Conservation (phyloP, 2,113 vertebrate genomes). For the Camarhynchus parvulus region DNA sequence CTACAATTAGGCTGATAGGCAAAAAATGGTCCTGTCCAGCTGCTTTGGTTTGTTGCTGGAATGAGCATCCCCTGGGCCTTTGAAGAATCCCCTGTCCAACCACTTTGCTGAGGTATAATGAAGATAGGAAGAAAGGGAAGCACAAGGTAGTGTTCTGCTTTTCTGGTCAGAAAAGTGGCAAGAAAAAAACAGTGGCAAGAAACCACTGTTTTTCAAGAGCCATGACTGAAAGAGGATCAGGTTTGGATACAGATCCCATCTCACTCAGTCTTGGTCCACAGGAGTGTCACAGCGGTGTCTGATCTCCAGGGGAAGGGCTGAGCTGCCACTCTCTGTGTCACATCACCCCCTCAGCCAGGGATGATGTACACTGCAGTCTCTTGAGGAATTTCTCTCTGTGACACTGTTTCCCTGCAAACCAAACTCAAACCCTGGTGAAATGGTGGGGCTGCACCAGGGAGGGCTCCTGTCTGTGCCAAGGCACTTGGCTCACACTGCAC, state of each 20-base stretch:
- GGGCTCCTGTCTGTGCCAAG: neutral
- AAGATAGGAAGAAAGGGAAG: neutral
- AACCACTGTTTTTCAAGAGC: neutral
- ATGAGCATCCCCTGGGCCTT: neutral
- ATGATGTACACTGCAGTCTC: neutral
- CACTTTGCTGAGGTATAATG: neutral
- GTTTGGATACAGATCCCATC: neutral
- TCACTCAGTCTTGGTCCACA: neutral
- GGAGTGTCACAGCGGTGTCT: neutral
- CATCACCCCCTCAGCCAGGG: neutral
- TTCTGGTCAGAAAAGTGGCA: neutral
- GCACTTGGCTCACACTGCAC: neutral
- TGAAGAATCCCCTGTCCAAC: neutral
- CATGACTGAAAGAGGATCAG: neutral
- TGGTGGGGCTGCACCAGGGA: neutral
- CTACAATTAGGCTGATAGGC: neutral
- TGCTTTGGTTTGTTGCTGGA: neutral
- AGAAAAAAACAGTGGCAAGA: neutral
- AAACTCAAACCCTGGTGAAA: neutral
- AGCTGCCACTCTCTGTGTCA: neutral
- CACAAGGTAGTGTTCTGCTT: neutral
- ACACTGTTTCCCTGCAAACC: neutral
- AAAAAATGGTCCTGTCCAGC: neutral
- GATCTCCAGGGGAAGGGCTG: neutral
- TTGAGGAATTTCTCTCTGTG: neutral